Evolutionary conservation across 2,888 invertebrate species (phyloP), one percentile per base, ranked within the genome.

Genomic region (Callyntrura sp.): DNA sequence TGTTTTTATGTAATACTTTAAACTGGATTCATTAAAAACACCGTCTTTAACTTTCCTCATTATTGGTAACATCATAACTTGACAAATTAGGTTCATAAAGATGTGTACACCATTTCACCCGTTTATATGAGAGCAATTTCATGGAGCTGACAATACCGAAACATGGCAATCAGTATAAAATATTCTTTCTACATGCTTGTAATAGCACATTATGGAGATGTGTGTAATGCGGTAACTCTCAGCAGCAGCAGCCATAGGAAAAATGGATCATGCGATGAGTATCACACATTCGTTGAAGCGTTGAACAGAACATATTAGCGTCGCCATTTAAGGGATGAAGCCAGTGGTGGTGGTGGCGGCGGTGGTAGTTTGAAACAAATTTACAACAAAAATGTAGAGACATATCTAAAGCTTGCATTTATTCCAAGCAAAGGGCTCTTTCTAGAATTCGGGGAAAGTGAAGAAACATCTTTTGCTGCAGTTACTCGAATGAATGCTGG

Each of bases 251-350:
- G 45, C 84, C 23, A 60, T 17, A 60, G 70, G 73, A 57, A 84
- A 83, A 48, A 84, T 17, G 35, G 84, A 73, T 84, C 84, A 84
- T 43, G 35, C 35, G 62, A 62, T 23, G 73, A 62, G 23, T 9
- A 76, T 73, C 20, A 20, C 45, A 20, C 4, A 48, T 73, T 20
- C 48, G 23, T 48, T 60, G 81, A 65, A 6, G 45, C 65, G 51
- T 73, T 73, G 76, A 78, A 76, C n/a, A 86, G 68, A 79, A 28
- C 86, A 76, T 25, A 86, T 86, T 87, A 73, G 57, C 87, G 81
- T 87, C 57, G 81, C 70, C 43, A 81, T 79, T 60, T 68, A 87
- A 87, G 87, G 87, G 87, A 87, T 87, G 87, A 81, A 86, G 62
- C 20, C 17, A 17, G 57, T 57, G 57, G n/a, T 57, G 17, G 57